phyloP scores from a whole-genome alignment of 2,797 vertebrate genomes.

The Tragopan temminckii region DNA sequence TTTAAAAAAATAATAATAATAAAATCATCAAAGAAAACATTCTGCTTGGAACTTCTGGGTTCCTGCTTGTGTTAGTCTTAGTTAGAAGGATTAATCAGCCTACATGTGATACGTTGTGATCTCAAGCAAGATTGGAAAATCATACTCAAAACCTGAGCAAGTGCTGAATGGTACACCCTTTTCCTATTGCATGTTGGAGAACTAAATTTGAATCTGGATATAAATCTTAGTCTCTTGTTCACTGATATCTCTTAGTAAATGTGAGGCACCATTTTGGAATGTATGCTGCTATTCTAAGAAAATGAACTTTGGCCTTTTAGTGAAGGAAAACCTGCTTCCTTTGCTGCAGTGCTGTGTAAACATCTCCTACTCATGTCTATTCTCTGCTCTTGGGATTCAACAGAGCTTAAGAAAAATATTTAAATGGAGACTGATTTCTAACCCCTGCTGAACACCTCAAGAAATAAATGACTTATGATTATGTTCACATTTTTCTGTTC shows the following conservation, averaged over 20 bases:
- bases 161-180: conserved; percentile 34
- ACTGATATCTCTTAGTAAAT: conserved; percentile 21
- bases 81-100: conserved; percentile 36
- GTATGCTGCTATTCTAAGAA: conserved; percentile 55
- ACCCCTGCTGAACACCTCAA: conserved; percentile 33
- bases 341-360: conserved; percentile 54
- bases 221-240: conserved; percentile 44
- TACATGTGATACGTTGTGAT: background rate
- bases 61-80: background rate
- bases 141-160: conserved; percentile 19
- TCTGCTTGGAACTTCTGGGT: background rate
- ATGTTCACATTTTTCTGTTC: background rate
- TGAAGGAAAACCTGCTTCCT: conserved; percentile 30
- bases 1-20: background rate
- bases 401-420: conserved; percentile 46
- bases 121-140: conserved; percentile 16
- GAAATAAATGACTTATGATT: conserved; percentile 51
- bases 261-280: conserved; percentile 41
- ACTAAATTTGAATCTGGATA: conserved; percentile 17
- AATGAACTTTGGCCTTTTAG: conserved; percentile 46
- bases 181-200: conserved; percentile 11
- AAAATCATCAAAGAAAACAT: background rate
- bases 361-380: conserved; percentile 61
- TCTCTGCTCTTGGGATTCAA: conserved; percentile 53
- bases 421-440: conserved; percentile 66